Conservation (phyloP, 1,140 invertebrate genomes). For the Calephelis virginiensis region DNA sequence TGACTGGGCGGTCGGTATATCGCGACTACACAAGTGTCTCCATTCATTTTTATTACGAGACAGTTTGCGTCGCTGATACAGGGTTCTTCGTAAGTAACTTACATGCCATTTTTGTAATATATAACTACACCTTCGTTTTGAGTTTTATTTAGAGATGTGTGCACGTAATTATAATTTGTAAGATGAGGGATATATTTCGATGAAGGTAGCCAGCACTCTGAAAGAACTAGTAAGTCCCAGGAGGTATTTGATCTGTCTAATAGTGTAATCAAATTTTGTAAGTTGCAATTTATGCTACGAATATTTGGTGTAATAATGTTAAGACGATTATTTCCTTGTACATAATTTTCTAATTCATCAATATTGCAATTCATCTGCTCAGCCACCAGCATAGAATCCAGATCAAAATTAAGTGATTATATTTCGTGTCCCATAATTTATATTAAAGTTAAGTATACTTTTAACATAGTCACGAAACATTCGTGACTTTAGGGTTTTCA, state of each 20-base stretch:
- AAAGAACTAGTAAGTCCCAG: conserved; percentile 21
- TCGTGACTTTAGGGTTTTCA: neutral
- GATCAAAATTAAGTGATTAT: neutral
- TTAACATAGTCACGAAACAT: neutral
- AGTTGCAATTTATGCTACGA: conserved; percentile 18
- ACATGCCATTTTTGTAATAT: conserved; percentile 20
- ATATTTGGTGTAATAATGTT: conserved; percentile 24
- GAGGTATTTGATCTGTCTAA: conserved; percentile 6
- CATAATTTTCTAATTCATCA: neutral
- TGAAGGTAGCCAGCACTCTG: conserved; percentile 21
- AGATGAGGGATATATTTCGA: neutral
- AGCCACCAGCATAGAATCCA: neutral
- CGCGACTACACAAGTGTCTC: conserved; percentile 16
- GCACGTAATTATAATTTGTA: neutral
- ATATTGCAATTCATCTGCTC: neutral
- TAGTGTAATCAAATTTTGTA: conserved; percentile 5
- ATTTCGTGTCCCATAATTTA: neutral
- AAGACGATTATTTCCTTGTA: neutral
- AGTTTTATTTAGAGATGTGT: neutral
- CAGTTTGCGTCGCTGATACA: conserved; percentile 19
- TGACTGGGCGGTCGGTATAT: conserved; percentile 26
- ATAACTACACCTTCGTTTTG: conserved; percentile 27
- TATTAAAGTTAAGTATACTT: neutral
- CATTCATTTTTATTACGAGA: conserved; percentile 16
- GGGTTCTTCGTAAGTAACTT: neutral